A percentile compares a stretch with the other conserved stretches of the same genome.
These are phyloP conservation scores for Sitta europaea DNA, from an alignment of 2,113 vertebrate genomes.

Conservation along the genomic window DNA sequence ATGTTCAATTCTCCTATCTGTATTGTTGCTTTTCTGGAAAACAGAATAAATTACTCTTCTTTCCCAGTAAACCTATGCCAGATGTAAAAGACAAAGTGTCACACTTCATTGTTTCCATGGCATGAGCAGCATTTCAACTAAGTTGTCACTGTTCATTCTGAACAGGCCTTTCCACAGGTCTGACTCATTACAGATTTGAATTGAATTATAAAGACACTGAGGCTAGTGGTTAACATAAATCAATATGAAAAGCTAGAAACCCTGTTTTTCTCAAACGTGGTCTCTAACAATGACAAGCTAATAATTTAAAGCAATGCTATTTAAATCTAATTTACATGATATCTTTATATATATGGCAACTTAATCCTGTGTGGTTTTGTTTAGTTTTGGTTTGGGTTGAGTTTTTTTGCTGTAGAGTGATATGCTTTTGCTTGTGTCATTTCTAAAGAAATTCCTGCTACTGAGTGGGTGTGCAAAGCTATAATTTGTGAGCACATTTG, in stretches of 20 bases:
- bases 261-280: neutral
- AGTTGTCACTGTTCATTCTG: constrained; percentile 10
- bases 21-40: neutral
- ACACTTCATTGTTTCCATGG: constrained; percentile 26
- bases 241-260: neutral
- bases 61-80: neutral
- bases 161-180: neutral
- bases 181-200: constrained; percentile 34
- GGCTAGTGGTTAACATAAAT: neutral
- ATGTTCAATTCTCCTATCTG: neutral
- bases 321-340: constrained; percentile 14
- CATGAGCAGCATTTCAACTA: constrained; percentile 29
- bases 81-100: constrained; percentile 29
- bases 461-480: neutral
- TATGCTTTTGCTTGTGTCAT: neutral
- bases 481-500: neutral
- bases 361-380: neutral
- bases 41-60: neutral
- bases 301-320: neutral
- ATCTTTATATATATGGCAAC: neutral
- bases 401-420: neutral
- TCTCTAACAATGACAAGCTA: neutral
- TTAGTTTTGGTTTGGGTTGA: neutral
- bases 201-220: neutral
- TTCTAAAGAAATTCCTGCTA: neutral